A percentile compares a stretch with the other conserved stretches of the same genome.
Conservation (phyloP, 2,113 vertebrate genomes). For the Gobio gobio region DNA sequence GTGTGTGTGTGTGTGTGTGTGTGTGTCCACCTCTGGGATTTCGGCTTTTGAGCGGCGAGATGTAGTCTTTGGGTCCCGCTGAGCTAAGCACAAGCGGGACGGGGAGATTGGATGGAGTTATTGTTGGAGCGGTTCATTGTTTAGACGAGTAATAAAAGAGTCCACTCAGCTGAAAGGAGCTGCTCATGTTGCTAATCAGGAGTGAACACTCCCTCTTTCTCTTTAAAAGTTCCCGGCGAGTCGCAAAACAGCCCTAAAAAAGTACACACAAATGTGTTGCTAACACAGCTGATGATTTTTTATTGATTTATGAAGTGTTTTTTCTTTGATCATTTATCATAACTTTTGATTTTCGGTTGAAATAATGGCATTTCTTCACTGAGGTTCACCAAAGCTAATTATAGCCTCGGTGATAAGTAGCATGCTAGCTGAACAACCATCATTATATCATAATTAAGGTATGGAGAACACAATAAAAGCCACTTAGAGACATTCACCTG, state of each 20-base stretch:
- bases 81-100: not conserved
- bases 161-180: conserved; percentile 1
- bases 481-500: not conserved
- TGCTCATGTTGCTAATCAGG: not conserved
- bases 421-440: not conserved
- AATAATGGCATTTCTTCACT: not conserved
- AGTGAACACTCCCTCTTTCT: conserved; percentile 2
- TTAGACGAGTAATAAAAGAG: not conserved
- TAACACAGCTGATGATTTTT: not conserved
- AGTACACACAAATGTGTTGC: not conserved
- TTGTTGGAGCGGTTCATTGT: not conserved
- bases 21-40: not conserved
- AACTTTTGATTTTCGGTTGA: not conserved
- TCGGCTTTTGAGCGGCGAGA: not conserved
- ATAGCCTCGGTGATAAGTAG: not conserved
- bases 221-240: not conserved
- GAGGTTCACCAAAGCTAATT: not conserved
- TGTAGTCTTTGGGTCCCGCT: not conserved
- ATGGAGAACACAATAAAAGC: not conserved
- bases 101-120: not conserved
- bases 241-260: conserved; percentile 1
- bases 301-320: not conserved
- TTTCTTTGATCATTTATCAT: not conserved
- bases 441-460: not conserved
- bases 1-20: no score